phyloP scores from a whole-genome alignment of 2,888 invertebrate genomes.

The Nebria brevicollis region DNA sequence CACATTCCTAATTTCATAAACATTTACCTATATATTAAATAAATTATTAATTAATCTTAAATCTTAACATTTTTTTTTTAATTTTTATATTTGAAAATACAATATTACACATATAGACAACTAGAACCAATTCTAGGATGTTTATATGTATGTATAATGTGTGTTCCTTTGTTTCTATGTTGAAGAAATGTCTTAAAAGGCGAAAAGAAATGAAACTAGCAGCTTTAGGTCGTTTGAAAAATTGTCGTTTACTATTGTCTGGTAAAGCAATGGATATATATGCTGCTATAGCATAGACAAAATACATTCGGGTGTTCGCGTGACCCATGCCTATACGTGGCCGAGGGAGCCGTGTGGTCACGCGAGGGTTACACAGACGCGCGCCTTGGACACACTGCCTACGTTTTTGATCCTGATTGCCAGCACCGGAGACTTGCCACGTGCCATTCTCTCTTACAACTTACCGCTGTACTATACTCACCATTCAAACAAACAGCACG shows the following conservation, averaged over 20 bases:
- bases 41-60: too few species aligned
- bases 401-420: slow-evolving; percentile 7
- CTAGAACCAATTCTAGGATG: too few species aligned
- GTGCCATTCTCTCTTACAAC: not conserved
- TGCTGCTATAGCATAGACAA: slow-evolving; percentile 53
- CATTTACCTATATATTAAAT: too few species aligned
- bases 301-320: slow-evolving; percentile 59
- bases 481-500: not conserved
- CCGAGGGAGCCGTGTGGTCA: slow-evolving; percentile 13
- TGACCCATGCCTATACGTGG: slow-evolving; percentile 57
- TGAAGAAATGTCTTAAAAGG: not conserved
- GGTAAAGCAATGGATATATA: slow-evolving; percentile 20
- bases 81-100: too few species aligned
- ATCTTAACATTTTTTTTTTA: too few species aligned
- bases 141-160: too few species aligned
- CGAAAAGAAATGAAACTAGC: not conserved
- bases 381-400: not conserved
- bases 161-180: too few species aligned
- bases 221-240: slow-evolving; percentile 40
- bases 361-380: slow-evolving; percentile 22
- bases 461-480: slow-evolving; percentile 11
- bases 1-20: not conserved
- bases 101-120: too few species aligned
- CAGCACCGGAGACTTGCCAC: not conserved
- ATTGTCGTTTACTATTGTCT: slow-evolving; percentile 53